phyloP scores from a whole-genome alignment of 1,140 invertebrate species.

The Trigoniulus corallinus region DNA sequence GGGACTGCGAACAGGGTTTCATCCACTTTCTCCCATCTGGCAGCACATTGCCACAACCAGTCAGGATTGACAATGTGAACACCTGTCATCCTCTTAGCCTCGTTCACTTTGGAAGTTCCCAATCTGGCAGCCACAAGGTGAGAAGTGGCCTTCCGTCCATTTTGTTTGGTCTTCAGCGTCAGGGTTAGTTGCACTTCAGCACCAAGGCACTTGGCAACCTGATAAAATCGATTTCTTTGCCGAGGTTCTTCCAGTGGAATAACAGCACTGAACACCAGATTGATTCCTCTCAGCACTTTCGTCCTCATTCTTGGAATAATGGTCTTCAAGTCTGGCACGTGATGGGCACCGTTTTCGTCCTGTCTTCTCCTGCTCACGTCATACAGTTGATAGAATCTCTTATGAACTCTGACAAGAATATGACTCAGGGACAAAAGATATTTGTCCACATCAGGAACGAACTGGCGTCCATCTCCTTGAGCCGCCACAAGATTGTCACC shows the following conservation, averaged over 20 bases:
- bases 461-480: no score
- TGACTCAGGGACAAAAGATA: slow-evolving; percentile 81
- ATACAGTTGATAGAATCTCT: slow-evolving; percentile 62
- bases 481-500: no score
- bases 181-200: slow-evolving; percentile 49
- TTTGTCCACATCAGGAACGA: slow-evolving; percentile 87
- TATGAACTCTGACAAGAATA: slow-evolving; percentile 74
- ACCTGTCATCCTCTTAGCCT: slow-evolving; percentile 45
- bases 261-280: slow-evolving; percentile 80
- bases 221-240: slow-evolving; percentile 63
- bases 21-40: slow-evolving; percentile 79
- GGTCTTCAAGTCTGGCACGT: slow-evolving; percentile 64
- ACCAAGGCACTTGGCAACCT: slow-evolving; percentile 67
- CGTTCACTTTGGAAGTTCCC: slow-evolving; percentile 68
- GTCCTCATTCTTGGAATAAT: slow-evolving; percentile 71
- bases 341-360: slow-evolving; percentile 20
- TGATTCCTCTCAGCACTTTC: slow-evolving; percentile 58
- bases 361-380: slow-evolving; percentile 46
- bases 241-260: slow-evolving; percentile 72
- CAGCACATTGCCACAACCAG: slow-evolving; percentile 85
- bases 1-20: slow-evolving; percentile 55
- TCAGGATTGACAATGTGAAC: slow-evolving; percentile 74
- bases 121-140: slow-evolving; percentile 81
- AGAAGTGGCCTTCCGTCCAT: slow-evolving; percentile 47
- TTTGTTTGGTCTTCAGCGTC: slow-evolving; percentile 18